Evolutionary conservation across 2,113 vertebrate species (phyloP), one percentile per base, ranked within the genome.

Genomic region (Lathamus discolor): DNA sequence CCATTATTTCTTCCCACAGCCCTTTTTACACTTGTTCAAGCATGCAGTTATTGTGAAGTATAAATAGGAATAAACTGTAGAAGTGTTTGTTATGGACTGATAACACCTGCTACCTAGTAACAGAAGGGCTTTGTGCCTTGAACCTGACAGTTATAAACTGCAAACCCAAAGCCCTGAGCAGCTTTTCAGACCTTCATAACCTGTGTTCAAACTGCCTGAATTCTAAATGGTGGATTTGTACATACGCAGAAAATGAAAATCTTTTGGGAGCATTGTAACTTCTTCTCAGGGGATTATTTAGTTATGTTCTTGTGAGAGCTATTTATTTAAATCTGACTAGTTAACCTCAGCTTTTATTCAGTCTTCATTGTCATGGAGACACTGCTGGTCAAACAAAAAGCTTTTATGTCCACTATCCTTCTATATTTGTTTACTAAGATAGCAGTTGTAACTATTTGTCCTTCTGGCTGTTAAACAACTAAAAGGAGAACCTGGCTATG

Each of bases 91-190:
- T 54, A 51, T 0, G 2, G 24, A 39, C 31, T 24, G 14, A 33
- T 39, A 49, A 67, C 4, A 18, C n/a, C 33, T 61, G 46, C 11
- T 66, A 10, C 1, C 2, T 75, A 17, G 33, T 0, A 1, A 23
- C 19, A 52, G 44, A 33, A 48, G 3, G 13, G 35, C 41, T 35
- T 44, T 81, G 17, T 76, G 23, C 19, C 8, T 10, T 23, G 19
- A 73, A 57, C 20, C 35, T 63, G 24, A 24, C 81, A 55, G 41
- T 35, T 51, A 61, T 11, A 17, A 82, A 67, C 9, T 55, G 10
- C 28, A 54, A 52, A 81, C 27, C 17, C 14, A 39, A 41, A 61
- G 14, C 17, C 35, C 37, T 10, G 6, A 43, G 22, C 13, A 52
- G 5, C 14, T 57, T 5, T 28, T 57, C 61, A 75, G 68, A 48